Evolutionary conservation across 2,113 vertebrate species (phyloP).

Genomic region (Podarcis raffonei): DNA sequence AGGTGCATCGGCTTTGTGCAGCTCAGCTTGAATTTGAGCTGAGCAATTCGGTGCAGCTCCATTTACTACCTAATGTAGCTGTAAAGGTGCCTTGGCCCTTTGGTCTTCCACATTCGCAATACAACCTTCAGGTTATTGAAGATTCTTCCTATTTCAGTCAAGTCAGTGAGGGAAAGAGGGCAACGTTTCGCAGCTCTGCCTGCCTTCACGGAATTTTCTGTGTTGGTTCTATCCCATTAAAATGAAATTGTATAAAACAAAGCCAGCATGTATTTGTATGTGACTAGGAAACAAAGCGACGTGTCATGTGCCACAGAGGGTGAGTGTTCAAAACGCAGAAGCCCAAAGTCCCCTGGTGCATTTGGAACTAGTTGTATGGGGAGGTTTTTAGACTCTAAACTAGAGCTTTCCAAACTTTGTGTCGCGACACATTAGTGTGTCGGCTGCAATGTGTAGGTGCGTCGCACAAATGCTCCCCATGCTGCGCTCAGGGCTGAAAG

Average conservation of each 20-base stretch:
- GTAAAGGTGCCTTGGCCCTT: constrained; percentile 63
- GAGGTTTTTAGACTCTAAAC: too few relatives aligned
- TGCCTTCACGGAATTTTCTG: constrained; percentile 45
- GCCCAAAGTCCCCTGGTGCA: background rate
- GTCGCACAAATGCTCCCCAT: too few relatives aligned
- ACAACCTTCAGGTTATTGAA: constrained; percentile 60
- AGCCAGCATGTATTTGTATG: background rate
- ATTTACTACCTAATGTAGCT: constrained; percentile 75
- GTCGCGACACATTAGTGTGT: too few relatives aligned
- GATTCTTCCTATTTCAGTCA: constrained; percentile 48
- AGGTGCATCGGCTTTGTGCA: constrained; percentile 49
- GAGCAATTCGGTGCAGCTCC: constrained; percentile 62
- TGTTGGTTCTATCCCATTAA: constrained; percentile 27
- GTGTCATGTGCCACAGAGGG: background rate
- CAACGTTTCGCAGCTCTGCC: constrained; percentile 25
- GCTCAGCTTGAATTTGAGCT: constrained; percentile 63
- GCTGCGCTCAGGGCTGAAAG: too few relatives aligned
- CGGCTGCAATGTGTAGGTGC: too few relatives aligned
- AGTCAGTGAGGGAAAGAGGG: background rate
- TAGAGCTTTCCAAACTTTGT: too few relatives aligned
- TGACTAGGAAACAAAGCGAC: background rate
- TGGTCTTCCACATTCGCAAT: constrained; percentile 53
- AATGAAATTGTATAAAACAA: constrained; percentile 13
- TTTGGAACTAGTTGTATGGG: background rate
- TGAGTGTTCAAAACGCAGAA: background rate